Evolutionary conservation across 2,113 vertebrate genomes (phyloP).

Genomic region (Pongo abelii): DNA sequence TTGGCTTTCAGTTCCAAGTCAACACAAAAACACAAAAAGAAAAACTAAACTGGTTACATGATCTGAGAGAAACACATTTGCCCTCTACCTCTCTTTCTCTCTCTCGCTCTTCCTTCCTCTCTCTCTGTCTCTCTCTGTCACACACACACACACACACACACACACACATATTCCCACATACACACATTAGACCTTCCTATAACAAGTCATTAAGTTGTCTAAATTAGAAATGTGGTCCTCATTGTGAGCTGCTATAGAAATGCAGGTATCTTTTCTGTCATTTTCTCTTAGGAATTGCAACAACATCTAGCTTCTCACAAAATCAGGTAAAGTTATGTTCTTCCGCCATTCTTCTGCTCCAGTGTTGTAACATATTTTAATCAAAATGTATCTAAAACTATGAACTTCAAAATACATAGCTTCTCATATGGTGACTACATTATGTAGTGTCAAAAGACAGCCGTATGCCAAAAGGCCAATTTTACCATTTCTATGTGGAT

Average conservation of each 20-base stretch:
- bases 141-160: background rate
- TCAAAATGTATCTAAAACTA: background rate
- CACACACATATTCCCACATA: background rate
- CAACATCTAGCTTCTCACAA: background rate
- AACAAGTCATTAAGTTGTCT: background rate
- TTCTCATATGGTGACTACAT: background rate
- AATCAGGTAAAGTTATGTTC: background rate
- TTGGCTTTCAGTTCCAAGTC: background rate
- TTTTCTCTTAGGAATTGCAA: background rate
- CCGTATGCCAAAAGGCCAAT: background rate
- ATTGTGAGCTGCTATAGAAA: background rate
- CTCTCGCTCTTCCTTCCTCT: background rate
- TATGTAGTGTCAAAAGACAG: background rate
- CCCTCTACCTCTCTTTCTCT: no score
- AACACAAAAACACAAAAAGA: conserved; percentile 1
- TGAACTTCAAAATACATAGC: background rate
- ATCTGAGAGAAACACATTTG: background rate
- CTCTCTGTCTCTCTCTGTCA: background rate
- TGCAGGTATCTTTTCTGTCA: background rate
- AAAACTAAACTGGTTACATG: background rate
- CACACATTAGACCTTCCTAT: background rate
- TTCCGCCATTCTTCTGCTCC: background rate
- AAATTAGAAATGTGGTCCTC: background rate
- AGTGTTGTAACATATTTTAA: background rate
- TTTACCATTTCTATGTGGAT: background rate